Percentiles rank a stretch among this genome's conserved stretches.
phyloP scores from a whole-genome alignment of 2,113 vertebrate genomes.

The Cyrtonyx montezumae region DNA sequence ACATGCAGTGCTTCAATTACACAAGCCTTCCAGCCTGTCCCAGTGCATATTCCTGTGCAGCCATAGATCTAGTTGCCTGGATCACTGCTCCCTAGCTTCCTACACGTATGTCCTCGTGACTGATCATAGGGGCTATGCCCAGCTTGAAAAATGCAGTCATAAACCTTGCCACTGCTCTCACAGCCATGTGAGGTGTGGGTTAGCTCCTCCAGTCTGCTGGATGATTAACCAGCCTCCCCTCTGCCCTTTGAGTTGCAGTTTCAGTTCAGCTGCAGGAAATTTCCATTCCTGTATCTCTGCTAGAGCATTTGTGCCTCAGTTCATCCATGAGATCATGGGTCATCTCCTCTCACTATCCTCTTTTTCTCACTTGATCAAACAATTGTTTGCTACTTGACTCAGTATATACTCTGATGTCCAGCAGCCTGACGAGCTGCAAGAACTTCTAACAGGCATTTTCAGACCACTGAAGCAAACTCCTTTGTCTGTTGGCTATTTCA shows the following conservation, averaged over 20 bases:
- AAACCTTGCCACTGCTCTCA: background rate
- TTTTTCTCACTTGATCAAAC: background rate
- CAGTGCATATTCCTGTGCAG: background rate
- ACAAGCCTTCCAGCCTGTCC: background rate
- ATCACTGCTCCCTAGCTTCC: background rate
- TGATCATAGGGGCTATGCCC: background rate
- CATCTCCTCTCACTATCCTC: background rate
- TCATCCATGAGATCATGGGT: background rate
- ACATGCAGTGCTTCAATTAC: background rate
- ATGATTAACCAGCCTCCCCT: background rate
- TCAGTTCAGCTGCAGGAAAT: background rate
- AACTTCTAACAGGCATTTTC: background rate
- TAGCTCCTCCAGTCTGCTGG: background rate
- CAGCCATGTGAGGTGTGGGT: rapidly evolving
- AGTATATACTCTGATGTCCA: background rate
- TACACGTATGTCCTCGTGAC: background rate
- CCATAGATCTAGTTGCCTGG: background rate
- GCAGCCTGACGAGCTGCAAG: background rate
- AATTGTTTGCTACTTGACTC: background rate
- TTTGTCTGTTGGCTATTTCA: background rate
- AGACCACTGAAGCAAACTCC: background rate
- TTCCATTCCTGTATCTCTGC: background rate
- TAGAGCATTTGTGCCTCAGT: background rate
- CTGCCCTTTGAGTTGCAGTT: background rate
- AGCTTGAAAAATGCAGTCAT: background rate